A percentile compares a stretch with the other conserved stretches of the same genome.
phyloP scores from a whole-genome alignment of 2,113 vertebrate genomes.

The Callionymus lyra region DNA sequence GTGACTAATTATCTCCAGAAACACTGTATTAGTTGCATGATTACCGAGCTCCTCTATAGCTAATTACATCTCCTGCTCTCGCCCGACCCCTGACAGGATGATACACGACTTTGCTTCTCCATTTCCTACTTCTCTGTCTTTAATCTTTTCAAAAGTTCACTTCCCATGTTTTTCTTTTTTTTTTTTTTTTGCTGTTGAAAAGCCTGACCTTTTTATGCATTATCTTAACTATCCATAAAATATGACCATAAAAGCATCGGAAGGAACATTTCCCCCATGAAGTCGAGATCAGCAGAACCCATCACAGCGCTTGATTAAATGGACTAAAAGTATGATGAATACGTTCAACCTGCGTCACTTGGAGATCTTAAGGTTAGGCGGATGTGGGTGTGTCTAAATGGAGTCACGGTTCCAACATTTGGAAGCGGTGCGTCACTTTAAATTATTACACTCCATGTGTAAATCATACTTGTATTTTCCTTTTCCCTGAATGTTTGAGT shows the following conservation, averaged over 20 bases:
- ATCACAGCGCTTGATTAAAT: conserved; percentile 31
- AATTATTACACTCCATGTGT: too few relatives aligned
- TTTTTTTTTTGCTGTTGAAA: conserved; percentile 37
- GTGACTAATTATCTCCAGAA: conserved; percentile 63
- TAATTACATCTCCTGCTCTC: conserved; percentile 63
- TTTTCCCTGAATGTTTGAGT: too few relatives aligned
- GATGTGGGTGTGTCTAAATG: neutral
- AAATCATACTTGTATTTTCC: too few relatives aligned
- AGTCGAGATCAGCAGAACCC: conserved; percentile 28
- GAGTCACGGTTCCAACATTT: too few relatives aligned
- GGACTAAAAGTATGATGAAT: conserved; percentile 3
- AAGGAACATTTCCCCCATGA: conserved; percentile 11
- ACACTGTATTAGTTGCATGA: conserved; percentile 65
- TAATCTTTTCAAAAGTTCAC: neutral
- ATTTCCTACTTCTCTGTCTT: conserved; percentile 16
- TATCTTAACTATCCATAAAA: conserved; percentile 38
- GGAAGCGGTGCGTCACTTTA: too few relatives aligned
- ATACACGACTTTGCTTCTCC: conserved; percentile 48
- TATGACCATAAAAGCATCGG: conserved; percentile 21
- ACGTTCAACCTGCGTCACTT: conserved; percentile 15
- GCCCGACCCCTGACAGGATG: conserved; percentile 61
- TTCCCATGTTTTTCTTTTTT: conserved; percentile 2
- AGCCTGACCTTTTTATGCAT: conserved; percentile 33
- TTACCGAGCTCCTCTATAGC: conserved; percentile 59
- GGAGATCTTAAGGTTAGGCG: too few relatives aligned